Base-by-base conservation (phyloP, 2,888 invertebrate species). In the Limenitis camilla region DNA sequence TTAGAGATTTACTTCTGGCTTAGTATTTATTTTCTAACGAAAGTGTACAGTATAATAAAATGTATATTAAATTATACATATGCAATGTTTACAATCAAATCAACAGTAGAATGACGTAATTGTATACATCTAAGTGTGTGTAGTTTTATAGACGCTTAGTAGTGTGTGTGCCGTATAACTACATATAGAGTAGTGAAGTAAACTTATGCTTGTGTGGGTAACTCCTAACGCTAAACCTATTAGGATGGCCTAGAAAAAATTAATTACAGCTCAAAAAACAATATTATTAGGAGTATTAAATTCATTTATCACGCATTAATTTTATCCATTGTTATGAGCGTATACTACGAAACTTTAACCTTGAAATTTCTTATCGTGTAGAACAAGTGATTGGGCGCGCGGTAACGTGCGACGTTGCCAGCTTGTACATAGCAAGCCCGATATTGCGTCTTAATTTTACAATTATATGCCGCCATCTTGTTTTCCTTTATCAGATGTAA, bases 291-390 rank as follows among this genome's bases (percentile, higher is more conserved):
- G 30, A 45, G 31, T 39, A 32, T 44, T 49, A n/a, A 50, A 55
- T 48, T 53, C 45, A 52, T 58, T 58, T 55, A 64, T 67, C 65
- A 66, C 48, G 55, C 52, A 51, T 53, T 56, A 44, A 55, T 55
- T 53, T 60, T 56, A 76, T 74, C 75, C 75, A 76, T 81, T 81
- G 81, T 83, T 80, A 70, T 65, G 71, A 71, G 63, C 66, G 62
- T 71, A 76, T 71, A 72, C 77, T 76, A 79, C 77, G 60, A 74
- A 81, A 71, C 63, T 64, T 66, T 78, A 84, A 82, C 86, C 86
- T 86, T 87, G 86, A 85, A 81, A 81, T 69, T 75, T 81, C 82
- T 85, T 86, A 87, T 86, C 86, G 79, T 52, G 56, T 56, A 60
- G 53, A 79, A 71, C 73, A 78, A 81, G 76, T 72, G 77, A 76